Conservation (phyloP, 2,888 invertebrate species). For the Phalera bucephala region DNA sequence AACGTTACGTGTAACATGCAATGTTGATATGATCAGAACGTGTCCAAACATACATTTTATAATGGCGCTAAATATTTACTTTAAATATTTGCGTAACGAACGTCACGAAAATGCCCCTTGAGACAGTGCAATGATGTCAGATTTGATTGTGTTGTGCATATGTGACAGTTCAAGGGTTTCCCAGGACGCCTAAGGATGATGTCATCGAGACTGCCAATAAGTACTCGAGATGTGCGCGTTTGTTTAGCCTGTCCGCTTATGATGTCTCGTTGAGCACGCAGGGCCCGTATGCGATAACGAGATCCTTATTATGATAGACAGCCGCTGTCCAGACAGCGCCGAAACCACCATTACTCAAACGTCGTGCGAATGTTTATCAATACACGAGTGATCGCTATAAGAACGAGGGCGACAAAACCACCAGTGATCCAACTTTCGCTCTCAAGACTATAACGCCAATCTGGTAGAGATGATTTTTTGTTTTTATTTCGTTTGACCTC, state of each 20-base stretch:
- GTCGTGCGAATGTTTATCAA: conserved; percentile 11
- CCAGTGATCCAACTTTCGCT: conserved; percentile 37
- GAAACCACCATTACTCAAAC: conserved; percentile 10
- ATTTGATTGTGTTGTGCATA: too few relatives aligned
- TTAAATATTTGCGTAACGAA: background rate
- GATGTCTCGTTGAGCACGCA: conserved; percentile 39
- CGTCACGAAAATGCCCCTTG: background rate
- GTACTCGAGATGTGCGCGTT: conserved; percentile 21
- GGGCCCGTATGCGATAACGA: conserved; percentile 37
- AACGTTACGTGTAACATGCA: conserved; percentile 1
- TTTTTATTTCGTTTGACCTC: conserved; percentile 9
- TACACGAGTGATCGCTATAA: conserved; percentile 8
- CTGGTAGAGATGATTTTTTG: conserved; percentile 17
- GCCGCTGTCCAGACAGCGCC: conserved; percentile 43
- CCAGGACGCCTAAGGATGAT: conserved; percentile 11
- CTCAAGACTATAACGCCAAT: conserved; percentile 28
- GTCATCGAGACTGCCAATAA: conserved; percentile 23
- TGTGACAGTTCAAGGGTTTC: background rate
- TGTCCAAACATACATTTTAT: background rate
- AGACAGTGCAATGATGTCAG: too few relatives aligned
- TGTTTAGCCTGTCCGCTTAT: conserved; percentile 25
- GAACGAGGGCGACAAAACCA: conserved; percentile 14
- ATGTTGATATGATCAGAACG: background rate
- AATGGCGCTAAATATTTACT: background rate
- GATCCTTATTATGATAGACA: conserved; percentile 66